A percentile compares a stretch with the other conserved stretches of the same genome.
These are phyloP conservation scores for Monoplex corrugatus DNA, from an alignment of 2,888 invertebrate species.

Conservation along the genomic window DNA sequence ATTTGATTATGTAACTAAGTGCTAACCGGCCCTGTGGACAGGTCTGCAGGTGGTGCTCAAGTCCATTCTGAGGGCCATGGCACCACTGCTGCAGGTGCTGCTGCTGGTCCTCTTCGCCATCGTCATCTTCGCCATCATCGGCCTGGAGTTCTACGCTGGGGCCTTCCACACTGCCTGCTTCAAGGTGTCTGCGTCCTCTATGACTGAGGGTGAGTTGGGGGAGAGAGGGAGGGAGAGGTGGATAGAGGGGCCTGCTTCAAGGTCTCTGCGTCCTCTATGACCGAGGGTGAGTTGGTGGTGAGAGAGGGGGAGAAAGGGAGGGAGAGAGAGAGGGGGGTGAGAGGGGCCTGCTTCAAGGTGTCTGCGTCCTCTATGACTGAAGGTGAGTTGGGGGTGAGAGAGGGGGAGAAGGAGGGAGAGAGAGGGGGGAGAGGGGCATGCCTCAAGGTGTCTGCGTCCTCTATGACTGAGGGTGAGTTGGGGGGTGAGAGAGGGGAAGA, in stretches of 20 bases:
- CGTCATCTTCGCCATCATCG: conserved; percentile 99
- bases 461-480: too few species aligned
- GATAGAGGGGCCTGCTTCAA: conserved; percentile 93
- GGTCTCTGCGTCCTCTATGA: conserved; percentile 50
- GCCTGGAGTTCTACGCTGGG: conserved; percentile 99
- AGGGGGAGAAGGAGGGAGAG: too few species aligned
- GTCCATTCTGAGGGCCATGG: conserved; percentile 99
- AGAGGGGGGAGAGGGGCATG: too few species aligned
- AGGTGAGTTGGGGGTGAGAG: too few species aligned
- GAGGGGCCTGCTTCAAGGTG: too few species aligned
- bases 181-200: conserved; percentile 54
- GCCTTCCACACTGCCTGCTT: conserved; percentile 98
- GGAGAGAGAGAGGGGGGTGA: too few species aligned
- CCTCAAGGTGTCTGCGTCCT: too few species aligned
- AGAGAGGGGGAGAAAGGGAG: too few species aligned
- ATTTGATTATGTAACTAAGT: too few species aligned
- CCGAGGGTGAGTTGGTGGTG: conserved; percentile 62
- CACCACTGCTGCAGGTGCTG: conserved; percentile 99
- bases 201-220: conserved; percentile 60
- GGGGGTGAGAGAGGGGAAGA: too few species aligned
- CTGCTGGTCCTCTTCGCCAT: conserved; percentile 99
- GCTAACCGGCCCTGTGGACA: conserved; percentile 80
- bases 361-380: too few species aligned
- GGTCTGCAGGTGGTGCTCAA: conserved; percentile 99
- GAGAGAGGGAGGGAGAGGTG: too few species aligned